These are phyloP conservation scores for Pipistrellus nathusii DNA, from an alignment of 2,797 vertebrate species.

Conservation along the genomic window DNA sequence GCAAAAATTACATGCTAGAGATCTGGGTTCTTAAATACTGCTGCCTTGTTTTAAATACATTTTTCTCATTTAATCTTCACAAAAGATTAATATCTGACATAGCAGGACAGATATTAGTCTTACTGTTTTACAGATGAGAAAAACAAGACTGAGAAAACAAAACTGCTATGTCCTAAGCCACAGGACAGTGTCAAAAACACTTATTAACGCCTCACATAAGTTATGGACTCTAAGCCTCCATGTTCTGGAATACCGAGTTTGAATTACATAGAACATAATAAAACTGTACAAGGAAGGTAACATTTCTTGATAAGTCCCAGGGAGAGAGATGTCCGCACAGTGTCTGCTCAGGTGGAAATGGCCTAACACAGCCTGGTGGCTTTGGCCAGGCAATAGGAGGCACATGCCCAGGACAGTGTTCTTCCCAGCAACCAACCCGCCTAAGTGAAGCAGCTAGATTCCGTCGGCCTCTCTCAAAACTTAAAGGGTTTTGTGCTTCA, in stretches of 20 bases:
- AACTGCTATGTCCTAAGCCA: neutral
- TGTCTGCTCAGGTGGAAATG: neutral
- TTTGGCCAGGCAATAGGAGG: neutral
- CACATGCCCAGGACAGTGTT: neutral
- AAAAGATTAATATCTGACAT: neutral
- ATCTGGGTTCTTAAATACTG: neutral
- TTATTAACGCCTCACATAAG: neutral
- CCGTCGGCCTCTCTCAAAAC: neutral
- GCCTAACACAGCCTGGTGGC: too few species aligned
- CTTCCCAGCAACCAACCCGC: neutral
- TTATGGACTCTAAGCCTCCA: neutral
- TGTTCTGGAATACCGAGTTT: neutral
- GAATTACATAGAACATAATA: neutral
- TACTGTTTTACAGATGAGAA: neutral
- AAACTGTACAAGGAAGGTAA: neutral
- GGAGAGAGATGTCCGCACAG: neutral
- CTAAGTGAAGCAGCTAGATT: neutral
- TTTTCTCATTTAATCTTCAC: neutral
- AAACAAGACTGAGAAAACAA: neutral
- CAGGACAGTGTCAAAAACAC: neutral
- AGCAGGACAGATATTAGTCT: neutral
- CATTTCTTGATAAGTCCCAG: neutral
- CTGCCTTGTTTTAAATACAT: neutral
- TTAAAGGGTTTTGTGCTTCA: slow-evolving; percentile 6
- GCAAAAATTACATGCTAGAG: neutral